Percentiles rank a stretch among this genome's conserved stretches.
Evolutionary conservation across 2,888 invertebrate genomes (phyloP).

Genomic region (Dryocosmus kuriphilus): DNA sequence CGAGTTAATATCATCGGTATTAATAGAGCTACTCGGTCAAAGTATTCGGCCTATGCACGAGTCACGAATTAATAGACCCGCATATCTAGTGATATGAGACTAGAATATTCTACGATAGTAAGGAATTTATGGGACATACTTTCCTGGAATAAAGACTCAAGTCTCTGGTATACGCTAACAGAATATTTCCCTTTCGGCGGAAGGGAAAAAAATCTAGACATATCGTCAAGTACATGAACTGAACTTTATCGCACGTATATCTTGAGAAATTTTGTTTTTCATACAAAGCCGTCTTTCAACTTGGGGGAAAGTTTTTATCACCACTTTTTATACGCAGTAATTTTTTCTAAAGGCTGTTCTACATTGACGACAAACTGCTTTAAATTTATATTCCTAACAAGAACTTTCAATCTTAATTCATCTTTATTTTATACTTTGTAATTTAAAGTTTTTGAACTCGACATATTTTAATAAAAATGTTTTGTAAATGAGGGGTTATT

Average conservation of each 20-base stretch:
- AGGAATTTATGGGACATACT: not conserved
- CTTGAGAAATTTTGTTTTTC: not conserved
- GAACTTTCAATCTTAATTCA: not conserved
- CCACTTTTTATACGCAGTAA: not conserved
- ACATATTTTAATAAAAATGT: not conserved
- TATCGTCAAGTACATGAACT: not conserved
- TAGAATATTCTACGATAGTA: not conserved
- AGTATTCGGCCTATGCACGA: not conserved
- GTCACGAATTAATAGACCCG: conserved; percentile 19
- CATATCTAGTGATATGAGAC: not conserved
- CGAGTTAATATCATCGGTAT: conserved; percentile 57
- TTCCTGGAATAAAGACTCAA: not conserved
- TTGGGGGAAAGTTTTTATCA: conserved; percentile 3
- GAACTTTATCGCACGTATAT: not conserved
- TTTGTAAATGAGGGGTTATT: not conserved
- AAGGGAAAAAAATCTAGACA: not conserved
- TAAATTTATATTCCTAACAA: not conserved
- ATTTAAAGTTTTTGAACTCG: not conserved
- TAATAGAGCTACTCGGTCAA: conserved; percentile 54
- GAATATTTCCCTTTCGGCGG: conserved; percentile 1
- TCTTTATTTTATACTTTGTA: not conserved
- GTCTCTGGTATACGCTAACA: not conserved
- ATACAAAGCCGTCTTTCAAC: conserved; percentile 1
- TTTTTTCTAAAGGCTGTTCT: not conserved
- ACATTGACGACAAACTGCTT: not conserved